Evolutionary conservation across 2,888 invertebrate genomes (phyloP).

Genomic region (Branchellion lobata): DNA sequence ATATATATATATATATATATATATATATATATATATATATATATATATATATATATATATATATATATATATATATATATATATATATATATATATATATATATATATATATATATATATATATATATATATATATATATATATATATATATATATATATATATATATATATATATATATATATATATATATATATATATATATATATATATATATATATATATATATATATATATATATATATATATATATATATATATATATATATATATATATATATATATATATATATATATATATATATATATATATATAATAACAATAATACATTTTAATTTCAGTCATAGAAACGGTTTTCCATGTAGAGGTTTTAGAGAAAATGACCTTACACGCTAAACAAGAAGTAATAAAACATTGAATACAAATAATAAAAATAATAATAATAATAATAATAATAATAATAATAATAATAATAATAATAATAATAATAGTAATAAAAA

Average conservation of each 20-base stretch:
- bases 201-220: background rate
- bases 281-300: background rate
- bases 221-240: background rate
- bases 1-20: background rate
- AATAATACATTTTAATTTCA: background rate
- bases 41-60: too few species aligned
- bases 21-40: too few species aligned
- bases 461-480: background rate
- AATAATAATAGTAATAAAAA: background rate
- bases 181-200: slow-evolving; percentile 33
- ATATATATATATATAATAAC: background rate
- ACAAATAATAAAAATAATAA: background rate
- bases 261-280: slow-evolving; percentile 23
- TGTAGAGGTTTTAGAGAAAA: too few species aligned
- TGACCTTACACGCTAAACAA: background rate
- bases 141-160: background rate
- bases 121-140: slow-evolving; percentile 36
- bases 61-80: background rate
- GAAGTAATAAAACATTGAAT: background rate
- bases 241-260: slow-evolving; percentile 15
- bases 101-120: background rate
- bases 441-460: slow-evolving; percentile 9
- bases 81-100: background rate
- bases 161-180: background rate
- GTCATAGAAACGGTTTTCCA: too few species aligned